Conservation (phyloP, 1,140 invertebrate genomes). For the Drosophila biarmipes region DNA sequence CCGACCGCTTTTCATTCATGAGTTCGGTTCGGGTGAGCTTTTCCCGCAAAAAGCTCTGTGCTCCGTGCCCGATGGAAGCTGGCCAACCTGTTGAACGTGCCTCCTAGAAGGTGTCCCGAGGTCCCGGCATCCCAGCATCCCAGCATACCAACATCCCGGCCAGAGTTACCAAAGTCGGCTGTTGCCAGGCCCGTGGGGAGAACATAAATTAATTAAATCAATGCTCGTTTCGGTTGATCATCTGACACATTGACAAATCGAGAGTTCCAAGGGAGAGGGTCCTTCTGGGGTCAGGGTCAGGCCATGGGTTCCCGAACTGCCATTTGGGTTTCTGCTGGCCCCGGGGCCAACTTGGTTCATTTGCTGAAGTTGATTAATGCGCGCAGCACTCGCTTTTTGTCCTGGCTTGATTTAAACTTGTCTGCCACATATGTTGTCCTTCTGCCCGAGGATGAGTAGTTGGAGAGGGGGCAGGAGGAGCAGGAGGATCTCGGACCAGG, state of each 20-base stretch:
- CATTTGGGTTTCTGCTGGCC: slow-evolving; percentile 8
- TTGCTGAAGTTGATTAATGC: slow-evolving; percentile 71
- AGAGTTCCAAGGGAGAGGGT: slow-evolving; percentile 2
- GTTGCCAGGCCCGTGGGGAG: slow-evolving; percentile 59
- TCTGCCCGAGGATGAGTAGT: too few relatives aligned
- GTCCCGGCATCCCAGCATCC: not conserved
- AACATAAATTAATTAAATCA: slow-evolving; percentile 82
- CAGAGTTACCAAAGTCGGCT: slow-evolving; percentile 61
- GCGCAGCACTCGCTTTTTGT: slow-evolving; percentile 35
- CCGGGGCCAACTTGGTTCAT: slow-evolving; percentile 42
- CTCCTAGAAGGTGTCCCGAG: slow-evolving; percentile 11
- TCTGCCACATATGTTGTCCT: slow-evolving; percentile 50
- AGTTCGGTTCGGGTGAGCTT: slow-evolving; percentile 42
- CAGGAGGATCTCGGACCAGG: too few relatives aligned
- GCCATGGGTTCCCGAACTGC: slow-evolving; percentile 4
- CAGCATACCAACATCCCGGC: slow-evolving; percentile 7
- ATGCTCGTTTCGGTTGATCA: slow-evolving; percentile 48
- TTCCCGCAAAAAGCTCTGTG: slow-evolving; percentile 30
- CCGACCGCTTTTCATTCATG: slow-evolving; percentile 71
- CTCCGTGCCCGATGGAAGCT: slow-evolving; percentile 37
- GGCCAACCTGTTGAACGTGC: slow-evolving; percentile 63
- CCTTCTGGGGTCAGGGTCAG: slow-evolving; percentile 25
- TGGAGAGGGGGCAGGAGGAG: not conserved
- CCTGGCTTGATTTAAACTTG: slow-evolving; percentile 58
- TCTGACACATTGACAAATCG: slow-evolving; percentile 78